These are phyloP conservation scores for Dinocampus coccinellae DNA, from an alignment of 2,888 invertebrate genomes.

Conservation along the genomic window DNA sequence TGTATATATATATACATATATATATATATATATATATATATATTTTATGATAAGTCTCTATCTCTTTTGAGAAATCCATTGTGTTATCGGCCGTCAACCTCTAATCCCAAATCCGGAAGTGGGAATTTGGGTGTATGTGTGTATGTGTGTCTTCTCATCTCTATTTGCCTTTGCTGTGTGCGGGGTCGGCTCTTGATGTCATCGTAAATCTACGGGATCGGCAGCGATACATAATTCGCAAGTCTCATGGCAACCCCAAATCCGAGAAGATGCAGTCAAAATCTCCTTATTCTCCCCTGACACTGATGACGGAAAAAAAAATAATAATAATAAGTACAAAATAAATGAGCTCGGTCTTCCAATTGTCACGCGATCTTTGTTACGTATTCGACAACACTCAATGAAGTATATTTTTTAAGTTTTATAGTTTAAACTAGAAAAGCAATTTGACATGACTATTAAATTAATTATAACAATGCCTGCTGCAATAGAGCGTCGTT, in stretches of 20 bases:
- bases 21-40: too few species aligned
- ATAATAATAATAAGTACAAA: background rate
- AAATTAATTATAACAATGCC: constrained; percentile 60
- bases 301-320: background rate
- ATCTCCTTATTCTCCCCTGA: constrained; percentile 1
- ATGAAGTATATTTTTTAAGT: constrained; percentile 61
- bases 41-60: background rate
- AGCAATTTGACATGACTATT: constrained; percentile 60
- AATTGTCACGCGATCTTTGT: constrained; percentile 18
- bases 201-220: constrained; percentile 5
- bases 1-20: too few species aligned
- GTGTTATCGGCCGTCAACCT: constrained; percentile 10
- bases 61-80: constrained; percentile 14
- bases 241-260: background rate
- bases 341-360: constrained; percentile 18
- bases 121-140: background rate
- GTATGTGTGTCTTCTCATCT: constrained; percentile 11
- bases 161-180: constrained; percentile 9
- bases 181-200: constrained; percentile 17
- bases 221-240: background rate
- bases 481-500: constrained; percentile 67
- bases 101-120: constrained; percentile 18
- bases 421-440: constrained; percentile 59
- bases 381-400: constrained; percentile 18
- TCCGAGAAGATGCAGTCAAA: constrained; percentile 18